These are phyloP conservation scores for Uloborus plumipes DNA, from an alignment of 2,888 invertebrate species.

Conservation along the genomic window DNA sequence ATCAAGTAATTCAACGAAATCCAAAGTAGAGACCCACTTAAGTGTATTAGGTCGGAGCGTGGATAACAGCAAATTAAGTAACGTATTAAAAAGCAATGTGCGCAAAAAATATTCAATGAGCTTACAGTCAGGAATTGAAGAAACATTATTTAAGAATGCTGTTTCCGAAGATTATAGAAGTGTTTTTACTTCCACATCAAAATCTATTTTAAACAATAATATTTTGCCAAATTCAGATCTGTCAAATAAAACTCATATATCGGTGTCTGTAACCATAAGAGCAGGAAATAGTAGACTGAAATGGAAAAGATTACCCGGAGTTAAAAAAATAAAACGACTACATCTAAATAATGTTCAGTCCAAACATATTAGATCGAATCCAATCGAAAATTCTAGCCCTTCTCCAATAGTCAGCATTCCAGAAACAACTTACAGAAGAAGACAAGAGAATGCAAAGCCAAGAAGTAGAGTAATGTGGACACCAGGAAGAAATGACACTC, in stretches of 20 bases:
- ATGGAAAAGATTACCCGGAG: conserved; percentile 30
- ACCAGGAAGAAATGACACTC: conserved; percentile 16
- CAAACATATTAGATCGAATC: neutral
- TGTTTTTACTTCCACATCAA: too few species aligned
- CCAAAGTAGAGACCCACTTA: too few species aligned
- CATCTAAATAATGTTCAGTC: neutral
- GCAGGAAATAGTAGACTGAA: conserved; percentile 41
- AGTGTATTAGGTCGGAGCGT: too few species aligned
- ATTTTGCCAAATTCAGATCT: neutral
- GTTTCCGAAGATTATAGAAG: too few species aligned
- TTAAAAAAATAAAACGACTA: conserved; percentile 13
- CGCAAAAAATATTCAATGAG: too few species aligned
- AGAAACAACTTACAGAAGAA: conserved; percentile 2
- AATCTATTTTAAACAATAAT: too few species aligned
- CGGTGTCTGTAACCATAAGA: conserved; percentile 41
- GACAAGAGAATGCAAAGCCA: neutral
- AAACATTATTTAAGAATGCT: too few species aligned
- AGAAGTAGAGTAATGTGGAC: conserved; percentile 53
- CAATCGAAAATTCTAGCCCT: neutral
- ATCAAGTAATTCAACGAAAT: too few species aligned
- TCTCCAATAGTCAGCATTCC: neutral
- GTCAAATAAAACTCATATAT: conserved; percentile 37
- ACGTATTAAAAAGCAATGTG: too few species aligned
- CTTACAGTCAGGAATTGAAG: too few species aligned
- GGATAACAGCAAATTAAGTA: too few species aligned